Base-by-base conservation (phyloP, 2,113 vertebrate species). In the Corapipo altera region DNA sequence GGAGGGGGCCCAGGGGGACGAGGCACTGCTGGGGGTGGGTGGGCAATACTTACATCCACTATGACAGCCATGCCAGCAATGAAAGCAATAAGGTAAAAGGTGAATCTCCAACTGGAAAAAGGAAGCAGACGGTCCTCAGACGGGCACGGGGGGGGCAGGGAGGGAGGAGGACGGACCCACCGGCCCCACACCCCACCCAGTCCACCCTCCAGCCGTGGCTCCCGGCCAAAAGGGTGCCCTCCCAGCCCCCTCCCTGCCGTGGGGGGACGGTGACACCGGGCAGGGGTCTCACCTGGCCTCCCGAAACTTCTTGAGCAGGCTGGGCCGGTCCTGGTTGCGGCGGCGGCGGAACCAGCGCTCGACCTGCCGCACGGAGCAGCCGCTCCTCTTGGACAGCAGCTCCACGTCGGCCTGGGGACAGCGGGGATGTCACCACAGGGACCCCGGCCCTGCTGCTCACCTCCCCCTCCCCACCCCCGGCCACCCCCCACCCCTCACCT, bases 71-170 rank as follows among this genome's bases (percentile, higher is more conserved):
- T 98, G 98, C 99, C 99, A 92, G 98, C 99, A 97, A 99, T 98
- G 98, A 99, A 99, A 97, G 99, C 98, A 97, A 99, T 73, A 98
- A 99, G 98, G 98, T 99, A 99, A 98, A 99, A 99, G 15, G 98
- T 99, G 98, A 99, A 99, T 98, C 99, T 98, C 99, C 99, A 99
- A 98, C 99, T 99, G 98, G 83, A 98, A 99, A 98, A 97, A 98
- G 98, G 98, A 98, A 98, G 93, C 91, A 92, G 85, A 97, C 2
- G 70, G n/a, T 65, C 58, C 91, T 91, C 80, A 89, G 88, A 43
- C 0, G 26, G 41, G 89, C 83, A 76, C 41, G 2, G 19, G 80
- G 80, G n/a, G 78, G 2, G 6, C 54, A 35, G 39, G 62, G 21
- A 58, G 46, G 85, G 84, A 76, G 26, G 26, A 46, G 77, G 89